Evolutionary conservation across 2,888 invertebrate genomes (phyloP), one percentile per base, ranked within the genome.

Genomic region (Spisula subtruncata): DNA sequence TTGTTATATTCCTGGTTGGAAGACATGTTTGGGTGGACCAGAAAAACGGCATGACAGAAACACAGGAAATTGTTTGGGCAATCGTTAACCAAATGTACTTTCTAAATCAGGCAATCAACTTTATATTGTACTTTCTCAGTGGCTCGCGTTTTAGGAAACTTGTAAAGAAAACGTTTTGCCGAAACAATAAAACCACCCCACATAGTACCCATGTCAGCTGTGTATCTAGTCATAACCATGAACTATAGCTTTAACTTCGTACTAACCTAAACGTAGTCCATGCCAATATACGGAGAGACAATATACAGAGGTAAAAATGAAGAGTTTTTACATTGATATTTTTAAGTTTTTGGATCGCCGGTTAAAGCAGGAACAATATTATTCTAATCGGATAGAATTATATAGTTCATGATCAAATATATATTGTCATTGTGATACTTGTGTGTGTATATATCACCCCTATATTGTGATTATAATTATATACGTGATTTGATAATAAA

Each of bases 11-110:
- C 56, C 12, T 87, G 54, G 6, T 75, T 16, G 83, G 83, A 12
- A 54, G 83, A 25, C 14, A 46, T 51, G 16, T 16, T n/a, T 83
- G 83, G 83, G 66, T 87, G 10, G 60, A 87, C 46, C n/a, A 14
- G 6, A 35, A 87, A 20, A 75, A 12, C 5, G 87, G 87, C 4
- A 87, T 87, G 87, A 87, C 83, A 0, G 48, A 41, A 60, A 41
- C 48, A 20, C 87, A 87, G n/a, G 87, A 87, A n/a, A 80, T 87
- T 54, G 51, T 87, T 4, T 87, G 87, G 87, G 87, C 87, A 12
- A 41, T 83, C n/a, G 25, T 79, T 14, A 87, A 87, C 48, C 46
- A 60, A 20, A 20, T 87, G 48, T 83, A 41, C 56, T 87, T 46
- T 46, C 54, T 56, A 16, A 87, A 87, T 41, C 83, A 83, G 41